Evolutionary conservation across 2,888 invertebrate genomes (phyloP).

Genomic region (Sabatieria punctata): DNA sequence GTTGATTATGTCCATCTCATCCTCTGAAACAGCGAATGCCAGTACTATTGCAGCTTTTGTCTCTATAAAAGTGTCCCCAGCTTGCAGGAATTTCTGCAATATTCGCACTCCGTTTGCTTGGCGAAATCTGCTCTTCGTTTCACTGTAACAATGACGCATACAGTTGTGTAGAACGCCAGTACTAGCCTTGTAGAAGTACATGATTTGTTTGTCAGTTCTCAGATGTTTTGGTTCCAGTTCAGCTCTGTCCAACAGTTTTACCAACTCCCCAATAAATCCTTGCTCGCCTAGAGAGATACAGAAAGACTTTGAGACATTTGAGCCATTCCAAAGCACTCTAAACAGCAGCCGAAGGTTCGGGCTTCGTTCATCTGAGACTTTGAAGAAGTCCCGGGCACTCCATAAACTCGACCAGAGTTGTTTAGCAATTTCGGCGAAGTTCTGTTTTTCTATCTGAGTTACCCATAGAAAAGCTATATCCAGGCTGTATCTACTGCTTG

Average conservation of each 20-base stretch:
- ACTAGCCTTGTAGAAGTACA: constrained; percentile 1
- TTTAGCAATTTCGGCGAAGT: background rate
- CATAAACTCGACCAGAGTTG: background rate
- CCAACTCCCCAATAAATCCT: background rate
- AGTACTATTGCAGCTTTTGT: background rate
- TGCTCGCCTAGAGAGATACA: background rate
- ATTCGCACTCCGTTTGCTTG: background rate
- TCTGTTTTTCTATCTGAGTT: background rate
- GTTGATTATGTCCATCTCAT: background rate
- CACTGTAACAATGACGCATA: background rate
- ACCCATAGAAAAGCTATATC: too few relatives aligned
- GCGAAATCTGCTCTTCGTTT: background rate
- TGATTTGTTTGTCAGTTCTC: too few relatives aligned
- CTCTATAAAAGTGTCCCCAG: background rate
- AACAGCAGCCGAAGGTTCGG: background rate
- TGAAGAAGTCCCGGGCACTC: background rate
- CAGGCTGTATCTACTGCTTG: too few relatives aligned
- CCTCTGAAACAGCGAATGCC: background rate
- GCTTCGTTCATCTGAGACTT: background rate
- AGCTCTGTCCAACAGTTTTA: background rate
- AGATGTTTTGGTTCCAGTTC: too few relatives aligned
- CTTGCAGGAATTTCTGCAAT: background rate
- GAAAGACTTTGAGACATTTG: background rate
- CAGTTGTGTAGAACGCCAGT: constrained; percentile 3
- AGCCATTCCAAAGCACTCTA: background rate